phyloP scores from a whole-genome alignment of 2,888 invertebrate species.

The Keiferia lycopersicella region DNA sequence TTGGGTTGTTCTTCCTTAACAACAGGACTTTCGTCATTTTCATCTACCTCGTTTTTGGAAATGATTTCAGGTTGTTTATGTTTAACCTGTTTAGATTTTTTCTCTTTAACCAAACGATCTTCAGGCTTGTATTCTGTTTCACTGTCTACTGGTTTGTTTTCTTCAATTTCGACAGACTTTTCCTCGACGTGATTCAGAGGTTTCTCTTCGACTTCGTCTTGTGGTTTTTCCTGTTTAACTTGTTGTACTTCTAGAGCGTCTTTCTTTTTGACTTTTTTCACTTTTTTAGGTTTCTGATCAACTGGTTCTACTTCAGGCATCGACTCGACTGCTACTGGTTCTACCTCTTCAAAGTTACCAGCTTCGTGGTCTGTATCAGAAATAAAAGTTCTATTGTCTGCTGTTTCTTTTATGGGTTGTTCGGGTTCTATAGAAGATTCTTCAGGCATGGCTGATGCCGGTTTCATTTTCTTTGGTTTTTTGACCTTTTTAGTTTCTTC shows the following conservation, averaged over 20 bases:
- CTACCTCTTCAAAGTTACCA: not conserved
- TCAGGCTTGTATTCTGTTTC: not conserved
- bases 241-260: not conserved
- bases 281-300: slow-evolving; percentile 2
- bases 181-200: not conserved
- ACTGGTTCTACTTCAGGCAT: not conserved
- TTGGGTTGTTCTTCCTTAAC: slow-evolving; percentile 1
- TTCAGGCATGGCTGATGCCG: not conserved
- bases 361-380: not conserved
- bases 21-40: slow-evolving; percentile 25
- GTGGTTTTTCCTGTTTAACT: not conserved
- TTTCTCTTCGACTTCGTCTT: not conserved
- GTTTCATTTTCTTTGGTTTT: slow-evolving; percentile 1
- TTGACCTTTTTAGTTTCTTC: slow-evolving; percentile 2
- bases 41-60: slow-evolving; percentile 19
- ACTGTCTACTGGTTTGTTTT: not conserved
- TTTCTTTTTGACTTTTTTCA: slow-evolving; percentile 9
- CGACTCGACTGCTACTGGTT: not conserved
- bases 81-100: not conserved
- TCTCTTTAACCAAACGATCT: not conserved
- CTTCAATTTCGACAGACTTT: not conserved
- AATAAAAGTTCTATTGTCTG: not conserved
- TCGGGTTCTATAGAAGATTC: not conserved
- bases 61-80: not conserved
- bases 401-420: not conserved